These are phyloP conservation scores for Tympanoctomys barrerae DNA, from an alignment of 2,797 vertebrate species.

Conservation along the genomic window DNA sequence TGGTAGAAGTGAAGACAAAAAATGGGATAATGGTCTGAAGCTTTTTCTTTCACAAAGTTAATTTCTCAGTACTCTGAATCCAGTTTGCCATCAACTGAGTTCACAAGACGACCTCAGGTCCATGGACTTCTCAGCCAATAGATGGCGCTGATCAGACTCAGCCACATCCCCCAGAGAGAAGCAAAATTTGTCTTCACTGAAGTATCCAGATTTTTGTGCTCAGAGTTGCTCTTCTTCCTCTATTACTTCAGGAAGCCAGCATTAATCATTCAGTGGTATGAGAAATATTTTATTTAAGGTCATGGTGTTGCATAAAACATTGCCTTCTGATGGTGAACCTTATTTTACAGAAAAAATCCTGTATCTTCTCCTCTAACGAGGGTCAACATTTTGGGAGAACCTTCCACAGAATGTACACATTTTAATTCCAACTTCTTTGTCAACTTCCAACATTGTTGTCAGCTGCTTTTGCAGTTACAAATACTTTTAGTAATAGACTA, in stretches of 20 bases:
- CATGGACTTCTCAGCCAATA: not conserved
- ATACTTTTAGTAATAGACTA: not conserved
- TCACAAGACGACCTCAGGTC: not conserved
- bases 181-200: not conserved
- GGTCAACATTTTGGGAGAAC: not conserved
- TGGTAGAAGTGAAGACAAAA: not conserved
- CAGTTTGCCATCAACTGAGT: not conserved
- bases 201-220: not conserved
- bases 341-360: not conserved
- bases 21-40: no score
- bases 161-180: not conserved
- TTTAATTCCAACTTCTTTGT: not conserved
- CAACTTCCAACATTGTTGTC: not conserved
- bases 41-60: no score
- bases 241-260: no score
- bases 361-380: not conserved
- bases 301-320: rapidly evolving
- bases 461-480: not conserved
- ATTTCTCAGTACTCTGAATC: not conserved
- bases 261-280: not conserved
- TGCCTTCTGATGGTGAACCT: not conserved
- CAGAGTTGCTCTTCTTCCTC: not conserved
- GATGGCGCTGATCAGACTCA: rapidly evolving
- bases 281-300: not conserved
- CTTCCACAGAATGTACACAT: not conserved